Percentiles rank a stretch among this genome's conserved stretches.
Evolutionary conservation across 2,113 vertebrate genomes (phyloP).

Genomic region (Beaufortia kweichowensis): DNA sequence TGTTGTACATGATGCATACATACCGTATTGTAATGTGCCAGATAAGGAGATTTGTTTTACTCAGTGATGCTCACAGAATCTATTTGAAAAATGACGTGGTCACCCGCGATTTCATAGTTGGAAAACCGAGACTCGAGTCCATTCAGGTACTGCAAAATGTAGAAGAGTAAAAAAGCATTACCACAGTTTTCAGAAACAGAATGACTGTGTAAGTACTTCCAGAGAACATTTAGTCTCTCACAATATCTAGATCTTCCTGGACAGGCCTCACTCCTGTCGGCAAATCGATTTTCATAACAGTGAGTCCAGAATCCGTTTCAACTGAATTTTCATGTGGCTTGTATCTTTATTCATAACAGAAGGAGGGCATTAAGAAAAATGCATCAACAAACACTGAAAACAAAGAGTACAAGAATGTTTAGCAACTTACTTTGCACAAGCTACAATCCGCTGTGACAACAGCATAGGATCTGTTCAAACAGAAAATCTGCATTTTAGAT

Average conservation of each 20-base stretch:
- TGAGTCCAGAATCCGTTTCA: slow-evolving; percentile 73
- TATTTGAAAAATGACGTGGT: slow-evolving; percentile 79
- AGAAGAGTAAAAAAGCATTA: slow-evolving; percentile 38
- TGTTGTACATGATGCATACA: slow-evolving; percentile 3
- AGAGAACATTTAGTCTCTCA: slow-evolving; percentile 53
- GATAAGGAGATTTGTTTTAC: not conserved
- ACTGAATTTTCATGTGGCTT: slow-evolving; percentile 70
- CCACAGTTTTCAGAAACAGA: not conserved
- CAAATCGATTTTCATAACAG: slow-evolving; percentile 88
- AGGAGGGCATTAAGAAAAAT: not conserved
- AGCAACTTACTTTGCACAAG: slow-evolving; percentile 86
- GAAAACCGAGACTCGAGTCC: slow-evolving; percentile 73
- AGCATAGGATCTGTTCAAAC: slow-evolving; percentile 58
- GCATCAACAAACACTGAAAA: not conserved
- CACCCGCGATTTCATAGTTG: slow-evolving; percentile 79
- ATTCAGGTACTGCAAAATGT: slow-evolving; percentile 75
- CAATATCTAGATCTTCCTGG: slow-evolving; percentile 80
- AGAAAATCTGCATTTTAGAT: not conserved
- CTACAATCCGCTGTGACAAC: slow-evolving; percentile 69
- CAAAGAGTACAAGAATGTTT: not conserved
- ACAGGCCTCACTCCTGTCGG: slow-evolving; percentile 80
- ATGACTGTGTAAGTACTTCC: not conserved
- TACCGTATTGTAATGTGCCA: not conserved
- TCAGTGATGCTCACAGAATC: slow-evolving; percentile 61
- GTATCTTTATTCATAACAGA: slow-evolving; percentile 74